These are phyloP conservation scores for Mus spicilegus DNA, from an alignment of 2,113 vertebrate species.

Conservation along the genomic window DNA sequence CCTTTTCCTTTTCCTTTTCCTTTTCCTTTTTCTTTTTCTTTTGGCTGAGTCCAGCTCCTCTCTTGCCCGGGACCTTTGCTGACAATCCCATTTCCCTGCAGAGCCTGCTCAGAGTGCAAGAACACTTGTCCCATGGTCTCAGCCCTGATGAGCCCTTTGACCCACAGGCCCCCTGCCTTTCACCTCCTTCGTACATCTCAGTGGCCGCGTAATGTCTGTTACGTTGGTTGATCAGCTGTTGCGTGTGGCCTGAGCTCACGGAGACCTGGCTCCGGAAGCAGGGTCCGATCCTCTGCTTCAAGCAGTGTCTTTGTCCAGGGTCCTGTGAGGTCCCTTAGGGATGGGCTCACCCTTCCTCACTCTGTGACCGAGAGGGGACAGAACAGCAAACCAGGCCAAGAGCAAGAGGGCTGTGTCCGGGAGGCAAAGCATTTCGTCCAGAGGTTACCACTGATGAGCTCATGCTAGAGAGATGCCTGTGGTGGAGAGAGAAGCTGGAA, in stretches of 20 bases:
- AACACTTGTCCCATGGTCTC: neutral
- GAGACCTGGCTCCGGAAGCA: neutral
- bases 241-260: neutral
- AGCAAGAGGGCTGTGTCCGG: neutral
- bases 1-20: too few relatives aligned
- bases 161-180: neutral
- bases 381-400: neutral
- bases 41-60: neutral
- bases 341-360: neutral
- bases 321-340: neutral
- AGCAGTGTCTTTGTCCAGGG: neutral
- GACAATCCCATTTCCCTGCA: too few relatives aligned
- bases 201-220: neutral
- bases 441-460: neutral
- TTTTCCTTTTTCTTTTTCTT: too few relatives aligned
- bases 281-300: neutral
- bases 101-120: neutral
- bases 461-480: neutral
- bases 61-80: neutral
- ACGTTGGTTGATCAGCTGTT: too few relatives aligned
- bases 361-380: neutral
- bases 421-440: neutral
- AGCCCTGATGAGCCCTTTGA: neutral
- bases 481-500: neutral
- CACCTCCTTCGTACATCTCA: fast-evolving